Evolutionary conservation across 1,140 invertebrate species (phyloP).

Genomic region (Bombus turneri): DNA sequence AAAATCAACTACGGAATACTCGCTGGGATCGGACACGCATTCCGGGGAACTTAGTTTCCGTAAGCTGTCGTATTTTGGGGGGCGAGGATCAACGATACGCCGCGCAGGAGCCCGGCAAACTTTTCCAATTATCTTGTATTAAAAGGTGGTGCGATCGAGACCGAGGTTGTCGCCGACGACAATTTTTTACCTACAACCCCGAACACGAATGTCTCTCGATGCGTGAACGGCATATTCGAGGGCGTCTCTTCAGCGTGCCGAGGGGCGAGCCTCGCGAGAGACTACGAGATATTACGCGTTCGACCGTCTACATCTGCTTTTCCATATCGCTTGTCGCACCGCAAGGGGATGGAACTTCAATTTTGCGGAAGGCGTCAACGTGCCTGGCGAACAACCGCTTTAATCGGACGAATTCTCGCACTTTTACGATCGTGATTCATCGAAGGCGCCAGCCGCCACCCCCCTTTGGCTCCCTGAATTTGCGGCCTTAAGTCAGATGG

Average conservation of each 20-base stretch:
- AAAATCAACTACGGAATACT: slow-evolving; percentile 59
- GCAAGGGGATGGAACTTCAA: slow-evolving; percentile 47
- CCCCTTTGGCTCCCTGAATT: neutral
- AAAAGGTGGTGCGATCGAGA: slow-evolving; percentile 55
- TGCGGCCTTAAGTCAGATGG: neutral
- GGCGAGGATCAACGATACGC: neutral
- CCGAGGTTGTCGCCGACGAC: neutral
- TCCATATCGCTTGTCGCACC: neutral
- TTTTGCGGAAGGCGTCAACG: slow-evolving; percentile 38
- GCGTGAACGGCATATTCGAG: neutral
- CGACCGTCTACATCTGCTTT: slow-evolving; percentile 9
- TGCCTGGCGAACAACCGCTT: slow-evolving; percentile 49
- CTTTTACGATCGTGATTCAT: slow-evolving; percentile 71
- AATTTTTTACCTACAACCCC: neutral
- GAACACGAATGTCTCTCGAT: neutral
- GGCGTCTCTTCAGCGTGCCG: neutral
- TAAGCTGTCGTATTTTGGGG: slow-evolving; percentile 22
- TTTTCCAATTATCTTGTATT: slow-evolving; percentile 56
- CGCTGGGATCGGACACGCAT: slow-evolving; percentile 65
- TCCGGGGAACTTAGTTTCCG: slow-evolving; percentile 51
- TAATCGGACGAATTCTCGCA: slow-evolving; percentile 36
- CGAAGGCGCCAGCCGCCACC: slow-evolving; percentile 1
- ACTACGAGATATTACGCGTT: neutral
- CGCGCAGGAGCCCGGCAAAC: slow-evolving; percentile 21
- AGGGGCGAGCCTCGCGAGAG: neutral